Evolutionary conservation across 2,797 vertebrate genomes (phyloP).

Genomic region (Molossus molossus): DNA sequence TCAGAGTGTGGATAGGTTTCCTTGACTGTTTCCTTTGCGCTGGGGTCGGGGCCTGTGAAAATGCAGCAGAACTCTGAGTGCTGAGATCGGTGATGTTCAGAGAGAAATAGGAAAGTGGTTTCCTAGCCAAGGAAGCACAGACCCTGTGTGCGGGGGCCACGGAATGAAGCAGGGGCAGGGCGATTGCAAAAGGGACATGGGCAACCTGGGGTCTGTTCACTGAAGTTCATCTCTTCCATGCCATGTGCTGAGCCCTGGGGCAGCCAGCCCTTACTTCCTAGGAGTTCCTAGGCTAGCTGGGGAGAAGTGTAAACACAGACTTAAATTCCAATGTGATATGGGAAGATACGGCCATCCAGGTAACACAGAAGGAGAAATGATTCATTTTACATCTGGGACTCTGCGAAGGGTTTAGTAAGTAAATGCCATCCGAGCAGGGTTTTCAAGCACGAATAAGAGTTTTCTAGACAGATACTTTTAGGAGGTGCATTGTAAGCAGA

Average conservation of each 20-base stretch:
- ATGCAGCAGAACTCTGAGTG: background rate
- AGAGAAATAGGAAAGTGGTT: background rate
- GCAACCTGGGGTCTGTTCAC: background rate
- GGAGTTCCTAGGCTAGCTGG: background rate
- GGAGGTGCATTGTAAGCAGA: background rate
- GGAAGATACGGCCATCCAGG: background rate
- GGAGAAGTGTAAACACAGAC: background rate
- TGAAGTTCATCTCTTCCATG: background rate
- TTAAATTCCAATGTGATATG: background rate
- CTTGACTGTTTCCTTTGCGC: background rate
- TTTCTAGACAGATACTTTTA: slow-evolving; percentile 28
- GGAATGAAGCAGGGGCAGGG: background rate
- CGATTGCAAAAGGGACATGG: background rate
- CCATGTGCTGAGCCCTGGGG: background rate
- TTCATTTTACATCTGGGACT: background rate
- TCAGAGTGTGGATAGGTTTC: background rate
- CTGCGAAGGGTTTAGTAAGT: background rate
- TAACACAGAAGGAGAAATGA: background rate
- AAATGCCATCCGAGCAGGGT: background rate
- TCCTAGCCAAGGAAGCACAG: background rate
- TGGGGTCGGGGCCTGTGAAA: background rate
- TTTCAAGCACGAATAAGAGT: background rate
- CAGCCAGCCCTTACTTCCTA: background rate
- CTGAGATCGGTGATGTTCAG: background rate
- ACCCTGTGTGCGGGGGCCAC: background rate